phyloP scores from a whole-genome alignment of 2,888 invertebrate genomes.

The Prosapia bicincta region DNA sequence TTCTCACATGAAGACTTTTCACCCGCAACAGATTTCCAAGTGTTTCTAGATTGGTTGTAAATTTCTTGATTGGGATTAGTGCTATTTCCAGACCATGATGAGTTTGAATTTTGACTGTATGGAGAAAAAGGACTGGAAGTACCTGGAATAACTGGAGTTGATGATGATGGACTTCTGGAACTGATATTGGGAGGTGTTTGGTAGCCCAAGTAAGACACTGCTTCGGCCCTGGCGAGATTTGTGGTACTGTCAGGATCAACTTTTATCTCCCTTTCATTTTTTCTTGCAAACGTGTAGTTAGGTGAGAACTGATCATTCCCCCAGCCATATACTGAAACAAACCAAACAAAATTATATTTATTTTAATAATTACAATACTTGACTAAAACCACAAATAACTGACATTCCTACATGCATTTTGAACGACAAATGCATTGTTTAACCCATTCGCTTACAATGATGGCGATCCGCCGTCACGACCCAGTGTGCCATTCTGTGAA shows the following conservation, averaged over 20 bases:
- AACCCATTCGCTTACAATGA: too few species aligned
- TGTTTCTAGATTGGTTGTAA: not conserved
- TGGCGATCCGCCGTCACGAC: too few species aligned
- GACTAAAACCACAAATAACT: too few species aligned
- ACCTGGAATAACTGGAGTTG: not conserved
- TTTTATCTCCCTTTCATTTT: slow-evolving; percentile 45
- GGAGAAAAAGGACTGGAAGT: not conserved
- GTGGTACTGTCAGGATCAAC: slow-evolving; percentile 76
- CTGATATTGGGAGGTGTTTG: not conserved
- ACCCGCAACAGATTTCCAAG: not conserved
- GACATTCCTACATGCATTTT: too few species aligned
- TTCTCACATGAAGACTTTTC: not conserved
- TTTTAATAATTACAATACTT: too few species aligned
- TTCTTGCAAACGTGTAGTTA: not conserved
- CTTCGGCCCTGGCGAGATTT: slow-evolving; percentile 41
- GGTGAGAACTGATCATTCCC: not conserved
- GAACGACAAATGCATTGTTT: too few species aligned
- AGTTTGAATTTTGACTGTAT: not conserved
- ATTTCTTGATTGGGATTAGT: not conserved
- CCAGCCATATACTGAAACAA: slow-evolving; percentile 20
- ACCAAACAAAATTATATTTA: too few species aligned
- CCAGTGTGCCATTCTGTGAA: too few species aligned
- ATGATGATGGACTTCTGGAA: slow-evolving; percentile 7
- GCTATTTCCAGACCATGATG: not conserved
- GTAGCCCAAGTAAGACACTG: not conserved